Evolutionary conservation across 1,140 invertebrate species (phyloP).

Genomic region (Drosophila hydei): DNA sequence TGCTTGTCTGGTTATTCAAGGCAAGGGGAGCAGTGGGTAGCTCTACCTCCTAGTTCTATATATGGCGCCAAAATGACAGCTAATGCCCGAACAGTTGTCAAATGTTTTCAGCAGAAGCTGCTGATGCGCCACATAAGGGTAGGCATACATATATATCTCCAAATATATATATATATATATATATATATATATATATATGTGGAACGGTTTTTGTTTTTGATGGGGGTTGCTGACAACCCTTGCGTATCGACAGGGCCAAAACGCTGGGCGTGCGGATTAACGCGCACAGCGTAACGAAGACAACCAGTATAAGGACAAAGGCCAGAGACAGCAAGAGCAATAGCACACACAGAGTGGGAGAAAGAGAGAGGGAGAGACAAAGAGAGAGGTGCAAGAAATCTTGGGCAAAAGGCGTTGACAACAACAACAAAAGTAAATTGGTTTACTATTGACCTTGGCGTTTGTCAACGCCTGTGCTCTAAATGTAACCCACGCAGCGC

Average conservation of each 20-base stretch:
- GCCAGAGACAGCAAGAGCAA: slow-evolving; percentile 1
- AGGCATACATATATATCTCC: slow-evolving; percentile 8
- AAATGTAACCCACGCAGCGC: slow-evolving; percentile 20
- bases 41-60: slow-evolving; percentile 3
- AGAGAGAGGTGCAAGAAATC: background rate
- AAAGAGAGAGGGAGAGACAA: background rate
- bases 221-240: slow-evolving; percentile 49
- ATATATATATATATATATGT: slow-evolving; percentile 3
- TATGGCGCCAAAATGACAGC: slow-evolving; percentile 54
- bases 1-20: background rate
- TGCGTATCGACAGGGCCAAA: slow-evolving; percentile 39
- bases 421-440: slow-evolving; percentile 27
- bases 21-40: background rate
- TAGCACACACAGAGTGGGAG: background rate
- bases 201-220: background rate
- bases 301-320: slow-evolving; percentile 21
- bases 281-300: slow-evolving; percentile 52
- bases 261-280: slow-evolving; percentile 62
- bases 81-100: slow-evolving; percentile 52
- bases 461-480: slow-evolving; percentile 40
- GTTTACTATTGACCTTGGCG: slow-evolving; percentile 57
- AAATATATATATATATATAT: background rate
- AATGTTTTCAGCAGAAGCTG: slow-evolving; percentile 16
- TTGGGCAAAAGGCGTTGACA: slow-evolving; percentile 43
- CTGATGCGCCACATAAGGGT: slow-evolving; percentile 19